These are phyloP conservation scores for Stegostoma tigrinum DNA, from an alignment of 2,113 vertebrate genomes.

Conservation along the genomic window DNA sequence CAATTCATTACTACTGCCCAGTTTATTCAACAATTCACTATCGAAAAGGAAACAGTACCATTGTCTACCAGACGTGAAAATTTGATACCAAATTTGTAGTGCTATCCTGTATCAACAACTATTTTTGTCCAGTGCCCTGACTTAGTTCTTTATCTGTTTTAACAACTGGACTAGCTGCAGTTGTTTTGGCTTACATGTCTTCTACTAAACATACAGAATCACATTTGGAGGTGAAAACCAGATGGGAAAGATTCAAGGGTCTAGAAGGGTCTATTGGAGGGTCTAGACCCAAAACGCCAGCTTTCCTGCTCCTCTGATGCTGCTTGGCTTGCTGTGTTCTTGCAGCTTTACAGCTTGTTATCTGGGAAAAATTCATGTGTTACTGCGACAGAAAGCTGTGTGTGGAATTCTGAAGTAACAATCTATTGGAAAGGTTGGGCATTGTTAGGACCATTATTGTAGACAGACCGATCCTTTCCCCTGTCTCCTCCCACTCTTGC, in stretches of 20 bases:
- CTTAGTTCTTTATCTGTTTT: background rate
- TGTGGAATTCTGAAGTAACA: background rate
- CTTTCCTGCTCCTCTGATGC: no score
- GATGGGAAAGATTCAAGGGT: background rate
- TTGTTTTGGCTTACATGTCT: background rate
- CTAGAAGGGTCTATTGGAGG: no score
- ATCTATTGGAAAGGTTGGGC: background rate
- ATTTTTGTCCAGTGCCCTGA: background rate
- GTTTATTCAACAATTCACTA: background rate
- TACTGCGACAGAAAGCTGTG: background rate
- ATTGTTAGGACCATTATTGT: background rate
- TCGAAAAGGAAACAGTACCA: background rate
- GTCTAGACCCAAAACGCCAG: no score
- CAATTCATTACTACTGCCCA: background rate
- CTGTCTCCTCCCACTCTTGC: background rate
- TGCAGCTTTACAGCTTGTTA: no score
- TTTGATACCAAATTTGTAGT: background rate
- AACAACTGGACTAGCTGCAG: background rate
- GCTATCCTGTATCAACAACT: background rate
- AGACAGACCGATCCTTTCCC: background rate
- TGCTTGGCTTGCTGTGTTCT: no score
- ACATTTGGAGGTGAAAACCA: background rate
- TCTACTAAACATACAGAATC: background rate
- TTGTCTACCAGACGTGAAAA: background rate
- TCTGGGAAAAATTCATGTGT: no score